Evolutionary conservation across 2,797 vertebrate species (phyloP), one percentile per base, ranked within the genome.

Genomic region (Cynodonichthys magdalenae): DNA sequence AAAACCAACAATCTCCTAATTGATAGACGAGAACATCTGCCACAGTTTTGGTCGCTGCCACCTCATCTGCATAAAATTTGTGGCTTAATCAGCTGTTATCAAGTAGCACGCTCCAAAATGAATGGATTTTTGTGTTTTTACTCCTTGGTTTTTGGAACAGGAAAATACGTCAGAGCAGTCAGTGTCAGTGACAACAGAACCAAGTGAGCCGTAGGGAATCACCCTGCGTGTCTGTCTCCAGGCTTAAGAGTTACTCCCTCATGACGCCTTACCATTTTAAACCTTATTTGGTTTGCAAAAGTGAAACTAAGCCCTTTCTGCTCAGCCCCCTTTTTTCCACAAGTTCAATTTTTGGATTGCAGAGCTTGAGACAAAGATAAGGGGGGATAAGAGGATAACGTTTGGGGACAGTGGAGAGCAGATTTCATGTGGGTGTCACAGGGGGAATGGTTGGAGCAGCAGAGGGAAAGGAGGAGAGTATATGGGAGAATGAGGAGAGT

Each of bases 231-330:
- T 89, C 92, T 87, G 83, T 89, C 79, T 87, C 79, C 67, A 74
- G 76, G 89, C 86, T 92, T 89, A 92, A 89, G 88, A 87, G 71
- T 82, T 90, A 87, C 87, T 89, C 89, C 92, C 85, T 89, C 82
- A 90, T 89, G 88, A 83, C 86, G 81, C 85, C 79, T 84, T 86
- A 89, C 85, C 87, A 88, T 90, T 92, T 92, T 90, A 91, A 92
- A 92, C 90, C 89, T 87, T 91, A 92, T 92, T 93, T 93, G 92
- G 90, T 92, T 92, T 92, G 89, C 89, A 92, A 92, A 93, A 92
- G 91, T 92, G 86, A 92, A 90, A 92, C 90, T 92, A 91, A 92
- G 88, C 89, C 86, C 83, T 91, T 90, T 87, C 75, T 81, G 48
- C 59, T 69, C 71, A 53, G 76, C 71, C 72, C 76, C 6, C 9